Percentiles rank a stretch among this genome's conserved stretches.
phyloP scores from a whole-genome alignment of 1,140 invertebrate species.

The Drosophila punjabiensis region DNA sequence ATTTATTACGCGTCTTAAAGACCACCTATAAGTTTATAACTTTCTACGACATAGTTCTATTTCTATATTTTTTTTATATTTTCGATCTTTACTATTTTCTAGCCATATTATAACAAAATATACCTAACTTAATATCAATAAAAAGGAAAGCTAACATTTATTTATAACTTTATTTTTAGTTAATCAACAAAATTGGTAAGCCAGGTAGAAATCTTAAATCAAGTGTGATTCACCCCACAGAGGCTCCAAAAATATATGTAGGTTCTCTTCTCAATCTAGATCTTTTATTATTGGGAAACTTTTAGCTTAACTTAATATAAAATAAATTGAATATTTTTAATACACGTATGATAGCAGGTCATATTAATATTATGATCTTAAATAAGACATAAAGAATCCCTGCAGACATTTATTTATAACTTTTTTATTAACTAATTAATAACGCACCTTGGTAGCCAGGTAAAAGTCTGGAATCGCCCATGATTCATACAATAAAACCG shows the following conservation, averaged over 20 bases:
- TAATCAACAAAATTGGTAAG: background rate
- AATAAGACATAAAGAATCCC: background rate
- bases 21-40: too few species aligned
- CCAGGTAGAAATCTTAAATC: background rate
- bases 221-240: background rate
- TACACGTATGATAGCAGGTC: background rate
- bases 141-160: too few species aligned
- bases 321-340: too few species aligned
- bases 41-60: background rate
- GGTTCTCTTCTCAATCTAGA: too few species aligned
- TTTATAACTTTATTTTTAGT: background rate
- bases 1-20: too few species aligned
- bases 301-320: background rate
- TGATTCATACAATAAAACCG: constrained; percentile 20
- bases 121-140: too few species aligned
- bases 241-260: background rate
- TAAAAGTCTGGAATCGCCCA: background rate
- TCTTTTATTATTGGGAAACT: background rate
- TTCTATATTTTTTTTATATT: background rate
- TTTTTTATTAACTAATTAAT: background rate
- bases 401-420: background rate
- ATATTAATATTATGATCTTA: background rate
- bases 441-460: too few species aligned
- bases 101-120: too few species aligned
- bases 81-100: background rate